These are phyloP conservation scores for Phaenicophaeus curvirostris DNA, from an alignment of 2,797 vertebrate species.

Conservation along the genomic window DNA sequence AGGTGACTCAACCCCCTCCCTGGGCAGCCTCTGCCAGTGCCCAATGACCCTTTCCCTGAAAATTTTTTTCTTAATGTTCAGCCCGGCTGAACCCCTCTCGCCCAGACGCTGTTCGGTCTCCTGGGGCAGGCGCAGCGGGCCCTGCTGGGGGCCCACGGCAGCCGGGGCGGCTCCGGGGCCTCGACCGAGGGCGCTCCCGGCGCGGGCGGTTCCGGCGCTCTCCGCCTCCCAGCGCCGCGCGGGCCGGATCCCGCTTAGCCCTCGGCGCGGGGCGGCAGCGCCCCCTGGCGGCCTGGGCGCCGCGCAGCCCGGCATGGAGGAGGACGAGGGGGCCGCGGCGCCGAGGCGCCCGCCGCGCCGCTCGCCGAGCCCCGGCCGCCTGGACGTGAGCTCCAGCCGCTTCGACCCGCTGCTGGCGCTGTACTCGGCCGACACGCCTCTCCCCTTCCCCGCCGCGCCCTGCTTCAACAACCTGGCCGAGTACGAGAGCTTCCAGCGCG, in stretches of 20 bases:
- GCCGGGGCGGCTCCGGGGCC: no score
- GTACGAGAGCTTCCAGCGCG: constrained; percentile 90
- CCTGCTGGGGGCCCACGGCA: accelerated
- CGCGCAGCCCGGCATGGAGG: constrained; percentile 57
- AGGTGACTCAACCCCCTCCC: no score
- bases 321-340: constrained; percentile 72
- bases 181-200: no score
- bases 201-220: no score
- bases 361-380: constrained; percentile 65
- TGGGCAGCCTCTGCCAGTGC: no score
- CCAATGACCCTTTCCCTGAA: no score
- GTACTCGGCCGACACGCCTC: constrained; percentile 81
- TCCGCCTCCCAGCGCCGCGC: neutral
- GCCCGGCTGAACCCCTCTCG: no score
- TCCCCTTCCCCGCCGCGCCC: constrained; percentile 87
- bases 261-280: no score
- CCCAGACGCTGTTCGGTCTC: neutral
- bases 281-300: neutral
- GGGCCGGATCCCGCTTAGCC: no score
- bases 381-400: constrained; percentile 86
- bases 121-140: no score
- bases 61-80: no score
- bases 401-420: constrained; percentile 91
- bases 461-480: constrained; percentile 93
- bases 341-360: neutral